Base-by-base conservation (phyloP, 1,140 invertebrate genomes). In the Neuroterus valhalla region DNA sequence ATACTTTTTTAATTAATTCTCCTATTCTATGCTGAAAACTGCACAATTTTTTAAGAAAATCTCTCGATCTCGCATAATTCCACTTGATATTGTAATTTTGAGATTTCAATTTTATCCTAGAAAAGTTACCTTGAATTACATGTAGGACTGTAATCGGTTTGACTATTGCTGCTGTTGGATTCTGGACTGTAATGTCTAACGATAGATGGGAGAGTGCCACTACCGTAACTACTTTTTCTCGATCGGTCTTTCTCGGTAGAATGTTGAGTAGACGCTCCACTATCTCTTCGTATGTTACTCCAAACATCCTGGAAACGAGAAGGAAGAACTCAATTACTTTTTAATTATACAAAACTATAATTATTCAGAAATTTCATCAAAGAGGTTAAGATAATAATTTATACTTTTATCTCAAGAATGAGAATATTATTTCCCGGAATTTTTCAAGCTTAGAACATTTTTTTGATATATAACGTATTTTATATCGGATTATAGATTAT, bases 241-340 rank as follows among this genome's bases (percentile, higher is more conserved):
- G 87, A 90, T 71, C 88, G 83, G 71, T 89, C 86, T 79, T 87
- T 87, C 55, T 89, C 89, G 15, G 85, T 89, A 31, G 89, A 90
- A 85, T 94, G 93, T 85, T 94, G 93, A 8, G 93, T 93, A 48
- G 93, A 94, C 17, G 93, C 94, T 74, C 94, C 94, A 75, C 92
- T 94, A 87, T 93, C 94, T 67, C 93, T 88, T 4, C 89, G 81
- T 68, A 87, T 85, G 69, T 89, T 87, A 82, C 87, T 88, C 88
- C 88, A 90, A 69, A 86, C 89, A 74, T 90, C 88, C 87, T 89
- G 72, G 31, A 72, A 82, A 43, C 17, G 44, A 44, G 17, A 68
- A 11, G 21, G 44, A 68, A 19, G 0, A 42, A 44, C 26, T 4
- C 52, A 62, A 31, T 62, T 62, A 31, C 31, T 38, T 38, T 8